Percentiles rank a stretch among this genome's conserved stretches.
Evolutionary conservation across 2,797 vertebrate genomes (phyloP).

Genomic region (Champsocephalus esox): DNA sequence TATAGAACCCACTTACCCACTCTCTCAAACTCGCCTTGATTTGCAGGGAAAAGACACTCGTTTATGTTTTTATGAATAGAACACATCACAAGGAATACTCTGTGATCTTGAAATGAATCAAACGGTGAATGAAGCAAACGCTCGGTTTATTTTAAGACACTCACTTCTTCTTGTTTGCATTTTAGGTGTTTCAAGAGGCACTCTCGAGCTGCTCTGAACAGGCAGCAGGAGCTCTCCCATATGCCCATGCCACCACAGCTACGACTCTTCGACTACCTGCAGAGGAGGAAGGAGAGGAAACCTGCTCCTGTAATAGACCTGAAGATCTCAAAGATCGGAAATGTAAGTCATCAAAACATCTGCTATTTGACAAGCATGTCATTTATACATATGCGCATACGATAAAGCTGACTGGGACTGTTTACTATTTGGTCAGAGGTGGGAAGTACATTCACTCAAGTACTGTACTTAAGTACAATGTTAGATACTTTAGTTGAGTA

Average conservation of each 20-base stretch:
- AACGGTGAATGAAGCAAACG: background rate
- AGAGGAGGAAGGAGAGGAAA: constrained; percentile 96
- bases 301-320: constrained; percentile 92
- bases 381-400: background rate
- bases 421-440: background rate
- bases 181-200: constrained; percentile 94
- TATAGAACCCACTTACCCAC: constrained; percentile 56
- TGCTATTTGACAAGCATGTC: background rate
- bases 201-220: constrained; percentile 93
- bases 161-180: constrained; percentile 8
- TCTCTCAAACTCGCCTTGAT: background rate
- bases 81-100: background rate
- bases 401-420: background rate
- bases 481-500: no score
- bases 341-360: constrained; percentile 81
- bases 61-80: background rate
- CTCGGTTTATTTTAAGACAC: background rate
- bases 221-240: constrained; percentile 94
- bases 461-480: no score
- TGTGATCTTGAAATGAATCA: constrained; percentile 1
- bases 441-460: no score
- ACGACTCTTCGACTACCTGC: constrained; percentile 94
- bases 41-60: background rate
- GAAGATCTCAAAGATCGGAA: constrained; percentile 98
- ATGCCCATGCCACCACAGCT: constrained; percentile 93